Evolutionary conservation across 2,888 invertebrate genomes (phyloP).

Genomic region (Lomographa bimaculata): DNA sequence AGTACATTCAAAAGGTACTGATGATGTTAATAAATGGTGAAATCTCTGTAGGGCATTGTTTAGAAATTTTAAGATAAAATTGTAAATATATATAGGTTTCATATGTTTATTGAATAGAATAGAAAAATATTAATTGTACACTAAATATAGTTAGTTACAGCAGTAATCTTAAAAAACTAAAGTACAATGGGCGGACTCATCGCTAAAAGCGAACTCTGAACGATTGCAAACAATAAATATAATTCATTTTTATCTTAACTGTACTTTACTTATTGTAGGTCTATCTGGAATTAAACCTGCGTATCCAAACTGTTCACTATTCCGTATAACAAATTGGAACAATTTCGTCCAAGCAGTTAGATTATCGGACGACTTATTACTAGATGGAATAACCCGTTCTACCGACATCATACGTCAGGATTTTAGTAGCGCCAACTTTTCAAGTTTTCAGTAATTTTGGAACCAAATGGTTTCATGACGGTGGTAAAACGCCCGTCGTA

Average conservation of each 20-base stretch:
- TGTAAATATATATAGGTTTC: background rate
- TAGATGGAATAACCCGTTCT: background rate
- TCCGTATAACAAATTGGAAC: background rate
- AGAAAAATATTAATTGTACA: no score
- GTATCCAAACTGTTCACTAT: background rate
- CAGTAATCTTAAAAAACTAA: no score
- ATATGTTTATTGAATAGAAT: background rate
- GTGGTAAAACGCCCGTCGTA: no score
- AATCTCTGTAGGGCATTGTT: constrained; percentile 4
- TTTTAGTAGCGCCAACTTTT: no score
- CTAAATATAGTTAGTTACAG: no score
- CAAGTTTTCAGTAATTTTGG: no score
- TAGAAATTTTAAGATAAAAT: constrained; percentile 6
- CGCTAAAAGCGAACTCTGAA: background rate
- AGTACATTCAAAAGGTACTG: background rate
- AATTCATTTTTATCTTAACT: background rate
- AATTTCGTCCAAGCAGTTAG: background rate
- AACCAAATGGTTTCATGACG: no score
- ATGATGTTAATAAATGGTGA: background rate
- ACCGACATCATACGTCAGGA: no score
- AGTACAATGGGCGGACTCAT: no score
- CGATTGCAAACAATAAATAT: background rate
- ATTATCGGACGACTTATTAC: background rate
- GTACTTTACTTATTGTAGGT: background rate
- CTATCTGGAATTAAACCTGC: background rate